Conservation (phyloP, 2,113 vertebrate species). For the Psittacus erithacus region DNA sequence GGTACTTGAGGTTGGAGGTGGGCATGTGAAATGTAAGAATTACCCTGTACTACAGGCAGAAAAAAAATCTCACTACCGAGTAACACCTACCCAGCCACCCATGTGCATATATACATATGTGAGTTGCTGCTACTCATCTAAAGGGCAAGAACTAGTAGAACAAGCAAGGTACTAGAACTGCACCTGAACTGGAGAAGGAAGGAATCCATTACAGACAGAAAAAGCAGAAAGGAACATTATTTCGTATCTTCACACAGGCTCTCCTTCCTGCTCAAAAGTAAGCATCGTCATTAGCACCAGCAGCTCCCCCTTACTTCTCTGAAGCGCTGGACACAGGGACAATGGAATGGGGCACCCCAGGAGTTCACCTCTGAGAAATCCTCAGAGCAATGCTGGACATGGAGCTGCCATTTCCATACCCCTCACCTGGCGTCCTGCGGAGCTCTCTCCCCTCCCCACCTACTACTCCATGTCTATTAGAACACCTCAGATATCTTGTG, state of each 20-base stretch:
- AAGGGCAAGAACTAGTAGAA: not conserved
- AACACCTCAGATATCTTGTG: not conserved
- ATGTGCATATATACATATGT: accelerated
- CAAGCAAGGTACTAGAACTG: not conserved
- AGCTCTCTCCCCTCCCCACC: not conserved
- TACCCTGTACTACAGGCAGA: not conserved
- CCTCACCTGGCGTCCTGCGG: not conserved
- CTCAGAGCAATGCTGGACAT: not conserved
- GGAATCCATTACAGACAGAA: not conserved
- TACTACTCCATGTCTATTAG: not conserved
- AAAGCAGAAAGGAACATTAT: not conserved
- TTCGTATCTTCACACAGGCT: not conserved
- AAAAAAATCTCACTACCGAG: not conserved
- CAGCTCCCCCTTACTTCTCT: not conserved
- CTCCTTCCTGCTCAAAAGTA: not conserved
- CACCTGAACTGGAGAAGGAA: not conserved
- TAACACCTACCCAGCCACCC: not conserved
- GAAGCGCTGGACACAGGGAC: not conserved
- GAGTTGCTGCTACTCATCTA: not conserved
- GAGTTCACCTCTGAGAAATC: not conserved
- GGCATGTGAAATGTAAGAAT: not conserved
- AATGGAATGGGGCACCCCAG: not conserved
- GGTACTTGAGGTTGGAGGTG: not conserved
- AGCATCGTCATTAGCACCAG: not conserved
- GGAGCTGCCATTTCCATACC: accelerated